These are phyloP conservation scores for Melanaphis sacchari DNA, from an alignment of 1,140 invertebrate genomes.

Conservation along the genomic window DNA sequence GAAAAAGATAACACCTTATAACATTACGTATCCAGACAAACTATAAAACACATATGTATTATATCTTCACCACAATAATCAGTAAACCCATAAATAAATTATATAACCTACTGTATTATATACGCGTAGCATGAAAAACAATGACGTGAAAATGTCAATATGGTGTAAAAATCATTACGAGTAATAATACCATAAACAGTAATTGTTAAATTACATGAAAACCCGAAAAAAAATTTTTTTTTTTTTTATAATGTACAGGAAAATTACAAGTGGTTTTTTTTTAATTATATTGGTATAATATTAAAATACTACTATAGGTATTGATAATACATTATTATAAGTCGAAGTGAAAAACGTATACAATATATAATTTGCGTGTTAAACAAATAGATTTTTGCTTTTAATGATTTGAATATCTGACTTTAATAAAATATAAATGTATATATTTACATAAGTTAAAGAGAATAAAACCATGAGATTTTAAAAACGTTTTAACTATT, in stretches of 20 bases:
- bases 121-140: not conserved
- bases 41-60: too few relatives aligned
- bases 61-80: too few relatives aligned
- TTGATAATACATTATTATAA: not conserved
- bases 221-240: not conserved
- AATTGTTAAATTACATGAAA: not conserved
- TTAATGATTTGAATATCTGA: too few relatives aligned
- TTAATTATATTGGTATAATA: not conserved
- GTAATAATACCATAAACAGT: not conserved
- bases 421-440: too few relatives aligned
- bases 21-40: too few relatives aligned
- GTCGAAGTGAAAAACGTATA: not conserved
- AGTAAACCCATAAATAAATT: too few relatives aligned
- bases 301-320: not conserved
- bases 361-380: too few relatives aligned
- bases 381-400: not conserved
- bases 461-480: not conserved
- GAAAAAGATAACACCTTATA: not conserved
- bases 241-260: too few relatives aligned
- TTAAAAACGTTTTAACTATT: not conserved
- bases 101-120: too few relatives aligned
- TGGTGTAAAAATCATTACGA: not conserved
- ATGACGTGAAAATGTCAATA: not conserved
- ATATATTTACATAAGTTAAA: not conserved
- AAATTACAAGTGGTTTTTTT: not conserved